These are phyloP conservation scores for Lamellibrachia satsuma DNA, from an alignment of 2,888 invertebrate species.

Conservation along the genomic window DNA sequence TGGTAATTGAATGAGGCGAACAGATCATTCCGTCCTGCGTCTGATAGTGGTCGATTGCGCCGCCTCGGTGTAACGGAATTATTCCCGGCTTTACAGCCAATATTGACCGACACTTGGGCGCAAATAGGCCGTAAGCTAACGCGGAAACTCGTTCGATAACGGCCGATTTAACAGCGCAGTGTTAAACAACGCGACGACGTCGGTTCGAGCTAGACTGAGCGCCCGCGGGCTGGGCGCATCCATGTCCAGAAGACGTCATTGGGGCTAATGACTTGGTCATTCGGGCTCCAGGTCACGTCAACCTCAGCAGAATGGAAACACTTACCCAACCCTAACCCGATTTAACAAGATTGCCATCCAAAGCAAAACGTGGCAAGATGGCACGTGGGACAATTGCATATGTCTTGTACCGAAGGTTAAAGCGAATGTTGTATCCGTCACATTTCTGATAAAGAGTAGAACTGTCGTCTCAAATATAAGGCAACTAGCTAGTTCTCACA, in stretches of 20 bases:
- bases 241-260: not conserved
- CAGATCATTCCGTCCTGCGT: not conserved
- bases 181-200: not conserved
- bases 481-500: not conserved
- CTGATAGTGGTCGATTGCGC: not conserved
- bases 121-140: constrained; percentile 13
- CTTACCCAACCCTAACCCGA: not conserved
- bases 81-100: constrained; percentile 7
- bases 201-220: not conserved
- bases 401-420: not conserved
- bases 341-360: no score
- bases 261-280: not conserved
- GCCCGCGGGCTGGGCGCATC: not conserved
- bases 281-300: not conserved
- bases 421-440: constrained; percentile 2
- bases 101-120: constrained; percentile 5
- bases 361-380: no score
- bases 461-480: not conserved
- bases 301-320: not conserved
- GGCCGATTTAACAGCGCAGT: not conserved
- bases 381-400: not conserved
- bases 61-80: not conserved
- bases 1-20: constrained; percentile 3
- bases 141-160: constrained; percentile 4
- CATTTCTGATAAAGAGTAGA: not conserved